These are phyloP conservation scores for Polypedilum vanderplanki DNA, from an alignment of 1,140 invertebrate genomes.

Conservation along the genomic window DNA sequence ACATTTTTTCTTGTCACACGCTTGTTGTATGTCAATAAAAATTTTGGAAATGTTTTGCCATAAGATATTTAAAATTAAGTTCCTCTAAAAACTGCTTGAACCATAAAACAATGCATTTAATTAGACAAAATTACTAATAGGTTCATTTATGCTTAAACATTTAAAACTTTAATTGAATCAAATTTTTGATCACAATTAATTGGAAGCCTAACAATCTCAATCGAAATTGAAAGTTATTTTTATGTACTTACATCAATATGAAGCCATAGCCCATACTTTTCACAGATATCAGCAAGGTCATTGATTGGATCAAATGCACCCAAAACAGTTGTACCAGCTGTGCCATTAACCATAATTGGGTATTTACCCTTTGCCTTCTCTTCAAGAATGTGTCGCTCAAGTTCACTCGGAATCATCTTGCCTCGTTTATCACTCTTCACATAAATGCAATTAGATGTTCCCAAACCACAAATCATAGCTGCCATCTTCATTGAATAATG, in stretches of 20 bases:
- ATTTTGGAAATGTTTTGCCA: too few species aligned
- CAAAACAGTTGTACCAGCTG: conserved; percentile 68
- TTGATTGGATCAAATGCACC: conserved; percentile 78
- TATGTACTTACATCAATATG: conserved; percentile 84
- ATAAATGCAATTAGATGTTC: conserved; percentile 62
- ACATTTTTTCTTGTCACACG: too few species aligned
- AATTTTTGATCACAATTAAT: too few species aligned
- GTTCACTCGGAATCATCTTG: conserved; percentile 54
- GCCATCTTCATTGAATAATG: conserved; percentile 86
- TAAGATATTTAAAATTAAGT: too few species aligned
- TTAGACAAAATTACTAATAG: too few species aligned
- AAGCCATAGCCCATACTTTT: conserved; percentile 64
- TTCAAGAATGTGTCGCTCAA: conserved; percentile 50
- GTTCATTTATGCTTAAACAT: too few species aligned
- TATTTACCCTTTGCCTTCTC: conserved; percentile 48
- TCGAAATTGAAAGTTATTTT: not conserved
- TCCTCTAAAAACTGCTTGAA: too few species aligned
- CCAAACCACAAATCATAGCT: conserved; percentile 72
- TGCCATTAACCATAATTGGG: conserved; percentile 67
- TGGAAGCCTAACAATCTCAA: not conserved
- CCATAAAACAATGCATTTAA: too few species aligned
- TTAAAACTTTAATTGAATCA: too few species aligned
- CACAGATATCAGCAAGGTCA: conserved; percentile 61
- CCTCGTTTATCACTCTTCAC: conserved; percentile 61
- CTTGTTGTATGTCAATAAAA: too few species aligned